Evolutionary conservation across 2,888 invertebrate genomes (phyloP).

Genomic region (Anoncus sp.): DNA sequence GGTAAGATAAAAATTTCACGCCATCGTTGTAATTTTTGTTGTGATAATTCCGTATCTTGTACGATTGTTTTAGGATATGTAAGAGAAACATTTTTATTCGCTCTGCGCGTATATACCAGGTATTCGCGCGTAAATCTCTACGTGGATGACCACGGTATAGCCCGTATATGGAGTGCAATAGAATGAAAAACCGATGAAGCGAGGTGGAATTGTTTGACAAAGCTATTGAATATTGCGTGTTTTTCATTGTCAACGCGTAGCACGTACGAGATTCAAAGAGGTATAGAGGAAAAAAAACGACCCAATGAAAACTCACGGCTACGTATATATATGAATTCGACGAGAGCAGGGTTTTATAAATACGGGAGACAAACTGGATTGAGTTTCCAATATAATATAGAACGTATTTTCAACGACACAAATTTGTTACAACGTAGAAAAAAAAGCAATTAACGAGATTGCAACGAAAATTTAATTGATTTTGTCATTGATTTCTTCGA

Average conservation of each 20-base stretch:
- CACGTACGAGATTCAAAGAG: conserved; percentile 8
- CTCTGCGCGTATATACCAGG: neutral
- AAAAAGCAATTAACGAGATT: neutral
- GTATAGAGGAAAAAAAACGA: conserved; percentile 5
- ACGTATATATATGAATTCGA: conserved; percentile 4
- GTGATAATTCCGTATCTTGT: no score
- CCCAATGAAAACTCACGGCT: conserved; percentile 21
- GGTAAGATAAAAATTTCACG: conserved; percentile 62
- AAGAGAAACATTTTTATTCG: neutral
- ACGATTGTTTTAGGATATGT: no score
- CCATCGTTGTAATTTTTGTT: neutral
- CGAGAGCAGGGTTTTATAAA: conserved; percentile 32
- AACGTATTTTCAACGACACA: neutral
- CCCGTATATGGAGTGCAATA: conserved; percentile 6
- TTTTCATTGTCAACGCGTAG: conserved; percentile 17
- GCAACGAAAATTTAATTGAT: neutral
- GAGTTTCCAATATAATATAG: neutral
- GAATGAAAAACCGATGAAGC: conserved; percentile 22
- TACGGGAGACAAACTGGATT: neutral
- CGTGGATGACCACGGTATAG: conserved; percentile 10
- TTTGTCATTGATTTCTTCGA: neutral
- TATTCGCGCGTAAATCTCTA: conserved; percentile 14
- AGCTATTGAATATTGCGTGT: conserved; percentile 44
- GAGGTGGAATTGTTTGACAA: conserved; percentile 36
- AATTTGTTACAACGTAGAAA: neutral